Evolutionary conservation across 35 echinoderm and acorn worm genomes (phyloP).

Genomic region (Anneissia japonica): DNA sequence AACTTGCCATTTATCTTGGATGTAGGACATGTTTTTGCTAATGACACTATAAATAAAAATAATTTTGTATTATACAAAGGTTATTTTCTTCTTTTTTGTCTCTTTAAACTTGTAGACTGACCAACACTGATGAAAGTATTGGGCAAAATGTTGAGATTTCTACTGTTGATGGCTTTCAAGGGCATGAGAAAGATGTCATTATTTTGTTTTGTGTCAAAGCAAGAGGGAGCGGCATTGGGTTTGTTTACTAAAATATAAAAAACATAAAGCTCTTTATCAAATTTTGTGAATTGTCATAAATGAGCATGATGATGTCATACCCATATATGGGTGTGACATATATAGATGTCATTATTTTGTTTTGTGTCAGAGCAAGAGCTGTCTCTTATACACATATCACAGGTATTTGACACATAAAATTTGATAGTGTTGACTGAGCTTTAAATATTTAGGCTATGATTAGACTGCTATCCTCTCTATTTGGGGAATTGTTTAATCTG

Average conservation of each 20-base stretch:
- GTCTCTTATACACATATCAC: no score
- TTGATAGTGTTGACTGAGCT: no score
- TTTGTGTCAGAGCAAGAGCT: slow-evolving; percentile 31
- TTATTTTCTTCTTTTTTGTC: background rate
- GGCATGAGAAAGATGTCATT: slow-evolving; percentile 42
- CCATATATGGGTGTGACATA: no score
- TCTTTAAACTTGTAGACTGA: background rate
- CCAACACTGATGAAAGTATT: background rate
- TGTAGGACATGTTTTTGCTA: background rate
- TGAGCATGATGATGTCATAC: no score
- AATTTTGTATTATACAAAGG: background rate
- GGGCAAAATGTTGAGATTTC: background rate
- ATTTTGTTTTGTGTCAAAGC: slow-evolving; percentile 42
- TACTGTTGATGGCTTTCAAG: slow-evolving; percentile 44
- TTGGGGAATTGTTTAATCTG: no score
- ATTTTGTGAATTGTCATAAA: no score
- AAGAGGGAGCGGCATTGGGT: slow-evolving; percentile 11
- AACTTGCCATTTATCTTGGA: background rate
- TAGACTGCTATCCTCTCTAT: no score
- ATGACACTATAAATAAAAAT: background rate
- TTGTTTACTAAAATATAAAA: no score
- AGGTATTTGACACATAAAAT: no score
- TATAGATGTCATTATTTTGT: slow-evolving; percentile 44
- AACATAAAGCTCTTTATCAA: no score
- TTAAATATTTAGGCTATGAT: no score